Evolutionary conservation across 2,113 vertebrate species (phyloP), one percentile per base, ranked within the genome.

Genomic region (Malurus alboscapulatus): DNA sequence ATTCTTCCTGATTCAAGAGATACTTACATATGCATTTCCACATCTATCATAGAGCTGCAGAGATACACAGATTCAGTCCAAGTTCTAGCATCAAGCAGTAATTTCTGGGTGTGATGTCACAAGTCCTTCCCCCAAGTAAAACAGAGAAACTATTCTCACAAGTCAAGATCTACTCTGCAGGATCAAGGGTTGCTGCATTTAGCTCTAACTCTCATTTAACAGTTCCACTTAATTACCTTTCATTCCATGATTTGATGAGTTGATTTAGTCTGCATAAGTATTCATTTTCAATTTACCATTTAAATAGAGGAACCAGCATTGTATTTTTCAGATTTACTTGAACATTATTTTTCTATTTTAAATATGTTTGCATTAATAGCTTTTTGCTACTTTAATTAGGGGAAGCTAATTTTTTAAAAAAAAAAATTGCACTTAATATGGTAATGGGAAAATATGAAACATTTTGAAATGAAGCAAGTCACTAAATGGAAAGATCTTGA

Each of bases 161-260:
- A 86, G 20, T 44, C 42, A 66, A 93, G 63, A 77, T 84, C 88
- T 86, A 62, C 36, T 89, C 26, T 77, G 17, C 55, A 82, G 40
- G 36, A 91, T 88, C 68, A 91, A 83, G 44, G 32, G 48, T 61
- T 82, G 24, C 50, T 89, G 40, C 77, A 40, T 83, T 93, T 81
- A 93, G 38, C 51, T 67, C 30, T 82, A 66, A 75, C 54, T 92
- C 50, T 91, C 7, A 24, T 77, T 86, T 93, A 84, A 83, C 78
- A 80, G 29, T 38, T 58, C 59, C 71, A 87, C 34, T 79, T 95
- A 95, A 90, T 80, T 91, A 86, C 27, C 14, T 94, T 95, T 85
- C 78, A 54, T 84, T 81, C 20, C 45, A 36, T 80, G 4, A 90
- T 91, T 91, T 78, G 11, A 80, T 87, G 61, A 75, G 74, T 57